These are phyloP conservation scores for Euglossa dilemma DNA, from an alignment of 1,140 invertebrate genomes.

Conservation along the genomic window DNA sequence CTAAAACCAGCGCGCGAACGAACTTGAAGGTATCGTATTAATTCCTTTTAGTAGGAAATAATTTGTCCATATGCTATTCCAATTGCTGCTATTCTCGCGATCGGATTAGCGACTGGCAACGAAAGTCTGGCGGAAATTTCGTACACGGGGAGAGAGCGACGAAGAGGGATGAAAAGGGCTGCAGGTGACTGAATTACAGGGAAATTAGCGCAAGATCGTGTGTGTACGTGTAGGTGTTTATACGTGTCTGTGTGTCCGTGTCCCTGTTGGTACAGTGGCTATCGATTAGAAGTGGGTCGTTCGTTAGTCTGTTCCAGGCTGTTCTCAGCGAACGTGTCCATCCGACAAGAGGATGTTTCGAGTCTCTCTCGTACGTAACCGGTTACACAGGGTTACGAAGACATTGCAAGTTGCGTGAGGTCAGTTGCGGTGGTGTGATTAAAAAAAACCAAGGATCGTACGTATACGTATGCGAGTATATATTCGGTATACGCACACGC, in stretches of 20 bases:
- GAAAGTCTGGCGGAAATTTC: constrained; percentile 36
- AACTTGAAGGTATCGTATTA: no score
- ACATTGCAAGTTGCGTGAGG: constrained; percentile 69
- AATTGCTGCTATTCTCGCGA: not conserved
- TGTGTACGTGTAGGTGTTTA: constrained; percentile 17
- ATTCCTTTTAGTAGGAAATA: no score
- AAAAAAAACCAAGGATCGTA: constrained; percentile 2
- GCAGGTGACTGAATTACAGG: constrained; percentile 36
- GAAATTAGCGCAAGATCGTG: constrained; percentile 59
- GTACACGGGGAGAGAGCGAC: not conserved
- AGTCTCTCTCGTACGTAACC: constrained; percentile 50
- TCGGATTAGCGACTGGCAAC: constrained; percentile 40
- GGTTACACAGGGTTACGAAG: constrained; percentile 61
- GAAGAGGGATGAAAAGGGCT: constrained; percentile 3
- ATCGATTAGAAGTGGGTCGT: constrained; percentile 54
- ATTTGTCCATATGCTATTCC: no score
- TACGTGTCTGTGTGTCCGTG: constrained; percentile 13
- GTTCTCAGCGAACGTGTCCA: constrained; percentile 65
- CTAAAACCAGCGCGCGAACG: no score
- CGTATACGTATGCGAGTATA: constrained; percentile 31
- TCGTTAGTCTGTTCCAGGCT: constrained; percentile 60
- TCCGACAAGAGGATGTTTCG: constrained; percentile 72
- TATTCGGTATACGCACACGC: not conserved
- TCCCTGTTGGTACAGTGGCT: constrained; percentile 23
- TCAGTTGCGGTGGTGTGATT: constrained; percentile 67